These are phyloP conservation scores for Lasioglossum figueresi DNA, from an alignment of 2,888 invertebrate species.

Conservation along the genomic window DNA sequence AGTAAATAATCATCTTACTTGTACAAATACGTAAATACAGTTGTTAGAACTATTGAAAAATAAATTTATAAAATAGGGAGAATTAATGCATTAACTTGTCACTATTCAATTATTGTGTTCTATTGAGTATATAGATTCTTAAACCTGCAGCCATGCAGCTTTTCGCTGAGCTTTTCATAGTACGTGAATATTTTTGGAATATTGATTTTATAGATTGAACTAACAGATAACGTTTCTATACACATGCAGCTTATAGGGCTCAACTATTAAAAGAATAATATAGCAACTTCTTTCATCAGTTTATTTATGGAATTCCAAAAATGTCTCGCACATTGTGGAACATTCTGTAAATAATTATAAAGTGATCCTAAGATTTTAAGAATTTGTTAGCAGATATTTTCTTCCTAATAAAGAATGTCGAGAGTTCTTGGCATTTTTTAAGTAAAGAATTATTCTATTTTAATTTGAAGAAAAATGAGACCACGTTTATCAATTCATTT, in stretches of 20 bases:
- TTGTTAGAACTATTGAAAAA: not conserved
- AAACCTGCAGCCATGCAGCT: not conserved
- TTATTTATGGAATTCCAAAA: not conserved
- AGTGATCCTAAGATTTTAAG: not conserved
- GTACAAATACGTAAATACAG: too few relatives aligned
- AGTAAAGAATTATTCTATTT: not conserved
- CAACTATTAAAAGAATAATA: not conserved
- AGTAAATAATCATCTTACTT: too few relatives aligned
- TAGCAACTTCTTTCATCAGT: not conserved
- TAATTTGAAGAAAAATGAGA: not conserved
- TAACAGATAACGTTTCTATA: not conserved
- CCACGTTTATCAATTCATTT: not conserved
- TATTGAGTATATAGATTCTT: too few relatives aligned
- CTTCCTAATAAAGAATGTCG: not conserved
- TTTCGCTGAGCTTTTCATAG: not conserved
- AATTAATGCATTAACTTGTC: not conserved
- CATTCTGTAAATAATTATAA: not conserved
- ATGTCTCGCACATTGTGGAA: not conserved
- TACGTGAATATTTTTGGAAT: not conserved
- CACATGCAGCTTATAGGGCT: not conserved
- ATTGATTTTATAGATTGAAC: not conserved
- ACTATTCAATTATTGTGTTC: not conserved
- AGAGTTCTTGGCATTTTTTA: not conserved
- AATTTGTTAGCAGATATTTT: not conserved
- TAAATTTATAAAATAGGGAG: not conserved